phyloP scores from a whole-genome alignment of 2,113 vertebrate genomes.

The Mirounga angustirostris region DNA sequence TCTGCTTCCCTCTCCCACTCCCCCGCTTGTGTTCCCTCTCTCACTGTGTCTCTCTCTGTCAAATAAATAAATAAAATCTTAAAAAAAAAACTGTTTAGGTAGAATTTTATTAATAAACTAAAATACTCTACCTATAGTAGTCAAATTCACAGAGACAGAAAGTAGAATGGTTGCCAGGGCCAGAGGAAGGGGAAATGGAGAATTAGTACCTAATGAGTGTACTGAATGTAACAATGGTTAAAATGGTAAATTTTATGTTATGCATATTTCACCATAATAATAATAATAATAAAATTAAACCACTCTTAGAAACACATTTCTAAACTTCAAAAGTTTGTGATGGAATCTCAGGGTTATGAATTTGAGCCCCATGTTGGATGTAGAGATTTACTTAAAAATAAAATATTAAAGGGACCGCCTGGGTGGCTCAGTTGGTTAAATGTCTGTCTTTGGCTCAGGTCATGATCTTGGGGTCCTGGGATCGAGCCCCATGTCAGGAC shows the following conservation, averaged over 20 bases:
- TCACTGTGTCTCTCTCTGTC: too few relatives aligned
- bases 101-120: conserved; percentile 43
- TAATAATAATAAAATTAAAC: background rate
- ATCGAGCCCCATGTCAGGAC: too few relatives aligned
- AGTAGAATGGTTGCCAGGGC: background rate
- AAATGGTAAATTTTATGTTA: conserved; percentile 9
- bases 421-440: background rate
- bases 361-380: background rate
- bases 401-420: background rate
- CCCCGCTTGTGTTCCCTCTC: too few relatives aligned
- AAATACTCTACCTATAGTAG: background rate
- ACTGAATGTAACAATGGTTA: background rate
- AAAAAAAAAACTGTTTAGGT: background rate
- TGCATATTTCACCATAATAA: background rate
- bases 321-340: background rate
- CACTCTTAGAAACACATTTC: conserved; percentile 9
- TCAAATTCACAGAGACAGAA: background rate
- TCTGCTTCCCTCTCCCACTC: too few relatives aligned
- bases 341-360: background rate
- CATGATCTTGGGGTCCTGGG: too few relatives aligned
- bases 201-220: background rate
- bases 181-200: rapidly evolving
- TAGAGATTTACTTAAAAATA: background rate
- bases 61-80: too few relatives aligned
- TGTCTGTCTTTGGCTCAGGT: too few relatives aligned